These are phyloP conservation scores for Pelvicachromis taeniatus DNA, from an alignment of 2,113 vertebrate species.

Conservation along the genomic window DNA sequence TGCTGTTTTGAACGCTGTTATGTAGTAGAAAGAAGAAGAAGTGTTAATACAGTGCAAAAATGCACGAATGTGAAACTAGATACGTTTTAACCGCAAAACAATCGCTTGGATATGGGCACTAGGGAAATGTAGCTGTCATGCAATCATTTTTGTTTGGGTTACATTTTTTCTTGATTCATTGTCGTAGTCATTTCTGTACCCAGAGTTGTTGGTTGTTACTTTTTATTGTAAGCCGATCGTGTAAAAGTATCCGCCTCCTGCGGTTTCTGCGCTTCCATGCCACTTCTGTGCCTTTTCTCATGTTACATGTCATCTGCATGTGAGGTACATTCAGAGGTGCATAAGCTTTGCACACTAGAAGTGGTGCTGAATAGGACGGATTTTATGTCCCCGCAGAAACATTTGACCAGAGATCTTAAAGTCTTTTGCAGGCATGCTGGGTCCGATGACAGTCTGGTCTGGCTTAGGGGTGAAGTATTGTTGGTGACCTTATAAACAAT, in stretches of 20 bases:
- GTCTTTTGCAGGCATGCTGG: neutral
- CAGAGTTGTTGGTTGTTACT: neutral
- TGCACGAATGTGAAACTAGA: neutral
- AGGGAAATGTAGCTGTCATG: neutral
- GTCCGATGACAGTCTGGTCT: slow-evolving; percentile 44
- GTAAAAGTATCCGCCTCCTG: neutral
- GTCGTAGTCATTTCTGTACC: neutral
- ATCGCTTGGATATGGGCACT: neutral
- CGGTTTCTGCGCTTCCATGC: neutral
- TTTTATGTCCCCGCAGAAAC: neutral
- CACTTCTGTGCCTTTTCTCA: neutral
- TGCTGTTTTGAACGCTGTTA: neutral
- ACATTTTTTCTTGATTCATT: neutral
- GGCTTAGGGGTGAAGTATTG: slow-evolving; percentile 7
- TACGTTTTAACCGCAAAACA: neutral
- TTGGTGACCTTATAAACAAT: slow-evolving; percentile 56
- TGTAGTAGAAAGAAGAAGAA: neutral
- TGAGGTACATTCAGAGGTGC: neutral
- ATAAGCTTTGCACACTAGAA: neutral
- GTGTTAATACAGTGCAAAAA: neutral
- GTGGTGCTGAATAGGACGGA: neutral
- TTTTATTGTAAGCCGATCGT: neutral
- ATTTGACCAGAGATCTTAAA: neutral
- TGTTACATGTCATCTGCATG: neutral
- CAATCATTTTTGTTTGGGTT: neutral